Evolutionary conservation across 2,113 vertebrate genomes (phyloP).

Genomic region (Laticauda colubrina): DNA sequence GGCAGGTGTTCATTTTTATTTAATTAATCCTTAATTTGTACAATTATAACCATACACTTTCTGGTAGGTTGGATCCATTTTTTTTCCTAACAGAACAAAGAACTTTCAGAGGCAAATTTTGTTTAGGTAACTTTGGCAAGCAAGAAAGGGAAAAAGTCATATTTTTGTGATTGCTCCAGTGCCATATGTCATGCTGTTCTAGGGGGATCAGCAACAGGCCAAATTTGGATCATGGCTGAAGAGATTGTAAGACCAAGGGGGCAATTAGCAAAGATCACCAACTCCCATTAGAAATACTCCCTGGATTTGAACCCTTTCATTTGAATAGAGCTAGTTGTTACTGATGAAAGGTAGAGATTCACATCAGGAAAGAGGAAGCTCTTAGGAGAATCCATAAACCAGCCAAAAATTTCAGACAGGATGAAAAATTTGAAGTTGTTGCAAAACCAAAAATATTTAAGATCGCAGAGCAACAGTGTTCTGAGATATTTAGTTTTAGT

Average conservation of each 20-base stretch:
- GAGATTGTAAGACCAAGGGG: neutral
- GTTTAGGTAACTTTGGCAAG: neutral
- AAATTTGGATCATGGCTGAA: neutral
- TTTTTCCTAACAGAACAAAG: neutral
- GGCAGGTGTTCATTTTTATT: neutral
- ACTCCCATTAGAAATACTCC: neutral
- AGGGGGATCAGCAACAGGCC: neutral
- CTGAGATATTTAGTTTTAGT: neutral
- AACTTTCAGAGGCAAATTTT: neutral
- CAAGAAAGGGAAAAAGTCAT: neutral
- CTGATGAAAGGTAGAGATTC: neutral
- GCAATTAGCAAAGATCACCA: neutral
- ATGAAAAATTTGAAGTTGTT: neutral
- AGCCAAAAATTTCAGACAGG: neutral
- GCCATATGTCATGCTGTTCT: neutral
- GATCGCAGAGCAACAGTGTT: neutral
- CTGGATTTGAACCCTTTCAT: neutral
- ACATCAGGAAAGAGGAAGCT: neutral
- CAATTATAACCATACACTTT: neutral
- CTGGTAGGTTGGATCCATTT: neutral
- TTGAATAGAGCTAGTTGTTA: neutral
- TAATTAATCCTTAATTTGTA: neutral
- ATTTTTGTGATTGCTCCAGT: neutral
- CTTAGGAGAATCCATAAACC: neutral
- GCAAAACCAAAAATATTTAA: neutral